Evolutionary conservation across 1,140 invertebrate species (phyloP).

Genomic region (Spodoptera litura): DNA sequence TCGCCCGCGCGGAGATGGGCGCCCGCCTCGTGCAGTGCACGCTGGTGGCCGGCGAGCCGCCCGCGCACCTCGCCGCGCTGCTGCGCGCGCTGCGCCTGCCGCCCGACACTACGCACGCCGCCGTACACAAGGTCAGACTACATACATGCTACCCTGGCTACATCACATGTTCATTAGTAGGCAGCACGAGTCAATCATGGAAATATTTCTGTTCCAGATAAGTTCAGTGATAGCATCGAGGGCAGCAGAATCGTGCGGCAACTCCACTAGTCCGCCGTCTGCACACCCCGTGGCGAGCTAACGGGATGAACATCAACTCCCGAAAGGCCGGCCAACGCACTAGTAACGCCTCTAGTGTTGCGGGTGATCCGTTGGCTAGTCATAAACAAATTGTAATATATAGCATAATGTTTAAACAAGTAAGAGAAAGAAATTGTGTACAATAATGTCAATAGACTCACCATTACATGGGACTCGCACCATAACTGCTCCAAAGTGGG

Average conservation of each 20-base stretch:
- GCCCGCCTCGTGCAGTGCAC: constrained; percentile 68
- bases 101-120: constrained; percentile 64
- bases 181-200: background rate
- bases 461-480: too few relatives aligned
- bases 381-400: too few relatives aligned
- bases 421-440: too few relatives aligned
- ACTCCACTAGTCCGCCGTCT: background rate
- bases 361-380: too few relatives aligned
- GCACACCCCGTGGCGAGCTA: background rate
- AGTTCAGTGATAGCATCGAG: background rate
- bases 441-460: too few relatives aligned
- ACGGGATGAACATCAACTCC: background rate
- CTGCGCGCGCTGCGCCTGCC: constrained; percentile 63
- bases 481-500: too few relatives aligned
- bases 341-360: too few relatives aligned
- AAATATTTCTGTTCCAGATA: background rate
- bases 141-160: too few relatives aligned
- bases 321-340: too few relatives aligned
- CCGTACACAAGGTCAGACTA: background rate
- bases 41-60: constrained; percentile 59
- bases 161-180: too few relatives aligned
- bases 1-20: constrained; percentile 73
- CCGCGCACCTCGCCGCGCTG: constrained; percentile 59
- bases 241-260: background rate
- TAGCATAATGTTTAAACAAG: too few relatives aligned